Evolutionary conservation across 2,888 invertebrate species (phyloP), one percentile per base, ranked within the genome.

Genomic region (Eudasyphora cyanicolor): DNA sequence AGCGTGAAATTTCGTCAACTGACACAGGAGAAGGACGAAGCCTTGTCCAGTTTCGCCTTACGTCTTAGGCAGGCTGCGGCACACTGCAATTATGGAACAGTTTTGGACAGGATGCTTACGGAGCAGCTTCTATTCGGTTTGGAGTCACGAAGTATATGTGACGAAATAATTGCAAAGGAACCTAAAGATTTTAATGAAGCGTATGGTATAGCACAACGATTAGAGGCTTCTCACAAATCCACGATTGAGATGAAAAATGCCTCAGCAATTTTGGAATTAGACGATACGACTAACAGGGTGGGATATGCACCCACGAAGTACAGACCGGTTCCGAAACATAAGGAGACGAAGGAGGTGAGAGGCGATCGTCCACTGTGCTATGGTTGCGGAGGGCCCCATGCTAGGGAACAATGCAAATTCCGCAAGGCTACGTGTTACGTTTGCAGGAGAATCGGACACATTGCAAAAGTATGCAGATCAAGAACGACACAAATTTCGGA

Each of bases 91-190:
- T 84, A 85, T 45, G 82, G 84, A 14, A 12, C 32, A 4, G 82
- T 78, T 29, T 21, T 81, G 7, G 78, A 81, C 24, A 38, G 82
- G n/a, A 84, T 84, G 80, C 49, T 85, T 8, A 82, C 76, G 14
- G 84, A 84, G 67, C 85, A 85, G 51, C 19, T 85, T 17, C n/a
- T n/a, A n/a, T 80, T 74, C 42, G 84, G 84, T 2, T 12, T 84
- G 2, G 80, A 79, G 35, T 74, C 49, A 0, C 17, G 51, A 6
- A 51, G 51, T 21, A 21, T 14, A 12, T 51, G 51, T 5, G 51
- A 51, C 12, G 19, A 51, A 51, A 51, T 51, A 51, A 51, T 21
- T 7, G 4, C 6, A 45, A 45, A n/a, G n/a, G n/a, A n/a, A n/a
- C n/a, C n/a, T n/a, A 10, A n/a, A 45, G 45, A 5, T 10, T 45